phyloP scores from a whole-genome alignment of 2,797 vertebrate species.

The Myiotriccus ornatus region DNA sequence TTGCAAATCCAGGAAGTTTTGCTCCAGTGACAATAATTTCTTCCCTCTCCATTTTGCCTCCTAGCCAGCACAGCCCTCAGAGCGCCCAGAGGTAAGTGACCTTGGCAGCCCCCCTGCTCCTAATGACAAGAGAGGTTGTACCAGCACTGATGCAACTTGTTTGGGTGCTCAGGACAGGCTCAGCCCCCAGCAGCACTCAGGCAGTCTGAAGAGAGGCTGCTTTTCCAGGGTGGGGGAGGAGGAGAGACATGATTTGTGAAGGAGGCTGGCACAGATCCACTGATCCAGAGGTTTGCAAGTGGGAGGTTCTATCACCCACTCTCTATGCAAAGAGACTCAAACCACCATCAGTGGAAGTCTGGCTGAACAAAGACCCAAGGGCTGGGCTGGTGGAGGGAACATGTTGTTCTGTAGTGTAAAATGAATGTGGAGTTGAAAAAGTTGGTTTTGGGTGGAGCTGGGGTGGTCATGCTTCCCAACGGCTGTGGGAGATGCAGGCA shows the following conservation, averaged over 20 bases:
- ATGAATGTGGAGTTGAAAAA: neutral
- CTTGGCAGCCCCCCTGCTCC: neutral
- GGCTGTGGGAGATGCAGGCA: neutral
- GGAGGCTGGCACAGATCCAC: neutral
- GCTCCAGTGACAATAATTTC: neutral
- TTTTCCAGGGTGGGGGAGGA: neutral
- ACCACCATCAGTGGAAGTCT: neutral
- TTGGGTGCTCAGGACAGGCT: neutral
- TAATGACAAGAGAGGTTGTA: neutral
- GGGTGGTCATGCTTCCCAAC: neutral
- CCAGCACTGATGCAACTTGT: neutral
- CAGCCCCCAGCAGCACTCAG: neutral
- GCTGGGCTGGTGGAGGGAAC: slow-evolving; percentile 26
- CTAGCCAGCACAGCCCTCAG: neutral
- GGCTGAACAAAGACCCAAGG: slow-evolving; percentile 31
- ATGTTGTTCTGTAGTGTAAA: slow-evolving; percentile 3
- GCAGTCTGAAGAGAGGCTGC: neutral
- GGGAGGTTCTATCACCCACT: slow-evolving; percentile 32
- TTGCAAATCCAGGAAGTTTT: slow-evolving; percentile 51
- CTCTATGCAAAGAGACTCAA: slow-evolving; percentile 33
- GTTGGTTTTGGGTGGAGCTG: neutral
- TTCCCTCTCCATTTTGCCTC: neutral
- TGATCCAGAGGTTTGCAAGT: neutral
- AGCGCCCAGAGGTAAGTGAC: neutral
- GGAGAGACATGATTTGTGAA: neutral